Base-by-base conservation (phyloP, 2,797 vertebrate species). In the Aphelocoma californica region DNA sequence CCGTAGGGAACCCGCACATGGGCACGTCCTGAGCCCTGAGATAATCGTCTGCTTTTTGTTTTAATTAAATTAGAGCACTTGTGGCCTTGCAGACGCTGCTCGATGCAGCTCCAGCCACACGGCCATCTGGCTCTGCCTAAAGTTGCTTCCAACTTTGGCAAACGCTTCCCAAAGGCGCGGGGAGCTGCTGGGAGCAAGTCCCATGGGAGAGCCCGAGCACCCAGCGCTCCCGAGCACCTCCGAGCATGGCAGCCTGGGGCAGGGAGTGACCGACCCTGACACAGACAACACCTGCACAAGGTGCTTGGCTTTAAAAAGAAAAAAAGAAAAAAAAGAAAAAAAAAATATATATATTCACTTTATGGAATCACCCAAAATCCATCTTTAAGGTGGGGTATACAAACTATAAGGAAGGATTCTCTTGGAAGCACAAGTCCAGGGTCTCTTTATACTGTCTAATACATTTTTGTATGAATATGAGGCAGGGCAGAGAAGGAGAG, bases 11-110 rank as follows among this genome's bases (percentile, higher is more conserved):
- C 86, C 86, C 78, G 86, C 74, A 45, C 44, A 94, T 61, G 86
- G 79, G 94, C 94, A 93, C 91, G 81, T 73, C 78, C 87, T 36
- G 60, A 91, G 93, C 81, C 86, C 73, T 12, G 40, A 53, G 96
- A 72, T 95, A 90, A 97, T 96, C 95, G 94, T 88, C 96, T 92
- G 91, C 97, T 98, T 94, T 98, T 93, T 96, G 91, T 92, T 97
- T 97, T 98, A 97, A 98, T 98, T 96, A 95, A 97, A 98, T 94
- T 92, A 96, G 90, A 95, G 92, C 92, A 86, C 96, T 97, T 92
- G 93, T 91, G 97, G 92, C 87, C 92, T 95, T 32, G 54, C 93
- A 96, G 98, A 95, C 74, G 73, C 93, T 48, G 94, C 95, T 72
- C 74, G 90, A 77, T 81, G 96, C 94, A 94, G 95, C 92, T 94